phyloP scores from a whole-genome alignment of 2,113 vertebrate genomes.

The Pollimyrus isidori region DNA sequence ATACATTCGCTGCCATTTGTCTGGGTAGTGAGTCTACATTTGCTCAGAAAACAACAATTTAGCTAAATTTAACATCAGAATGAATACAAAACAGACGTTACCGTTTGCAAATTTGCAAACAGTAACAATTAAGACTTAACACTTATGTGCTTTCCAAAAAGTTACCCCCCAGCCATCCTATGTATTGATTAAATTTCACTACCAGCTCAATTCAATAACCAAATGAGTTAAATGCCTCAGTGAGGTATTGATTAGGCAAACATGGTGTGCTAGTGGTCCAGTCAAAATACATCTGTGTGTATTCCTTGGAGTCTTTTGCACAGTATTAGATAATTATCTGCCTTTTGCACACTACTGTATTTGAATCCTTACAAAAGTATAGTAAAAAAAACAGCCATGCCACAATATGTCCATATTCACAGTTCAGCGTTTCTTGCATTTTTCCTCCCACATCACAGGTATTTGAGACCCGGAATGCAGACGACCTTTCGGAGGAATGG shows the following conservation, averaged over 20 bases:
- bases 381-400: neutral
- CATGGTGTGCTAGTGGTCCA: neutral
- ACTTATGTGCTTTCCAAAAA: neutral
- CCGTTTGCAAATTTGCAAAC: neutral
- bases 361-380: neutral
- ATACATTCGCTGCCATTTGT: neutral
- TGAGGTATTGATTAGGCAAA: neutral
- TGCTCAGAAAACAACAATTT: neutral
- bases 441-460: conserved; percentile 39
- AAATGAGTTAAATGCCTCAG: neutral
- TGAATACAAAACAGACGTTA: too few relatives aligned
- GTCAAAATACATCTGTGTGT: neutral
- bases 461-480: conserved; percentile 62
- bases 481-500: conserved; percentile 69
- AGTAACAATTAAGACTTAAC: neutral
- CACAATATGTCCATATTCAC: neutral
- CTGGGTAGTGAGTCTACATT: neutral
- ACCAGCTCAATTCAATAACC: neutral
- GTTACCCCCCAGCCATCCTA: neutral
- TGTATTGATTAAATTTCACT: neutral
- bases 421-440: neutral
- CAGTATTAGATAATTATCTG: neutral
- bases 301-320: neutral
- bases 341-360: neutral
- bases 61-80: neutral